These are phyloP conservation scores for Apamea epomidion DNA, from an alignment of 2,888 invertebrate species.

Conservation along the genomic window DNA sequence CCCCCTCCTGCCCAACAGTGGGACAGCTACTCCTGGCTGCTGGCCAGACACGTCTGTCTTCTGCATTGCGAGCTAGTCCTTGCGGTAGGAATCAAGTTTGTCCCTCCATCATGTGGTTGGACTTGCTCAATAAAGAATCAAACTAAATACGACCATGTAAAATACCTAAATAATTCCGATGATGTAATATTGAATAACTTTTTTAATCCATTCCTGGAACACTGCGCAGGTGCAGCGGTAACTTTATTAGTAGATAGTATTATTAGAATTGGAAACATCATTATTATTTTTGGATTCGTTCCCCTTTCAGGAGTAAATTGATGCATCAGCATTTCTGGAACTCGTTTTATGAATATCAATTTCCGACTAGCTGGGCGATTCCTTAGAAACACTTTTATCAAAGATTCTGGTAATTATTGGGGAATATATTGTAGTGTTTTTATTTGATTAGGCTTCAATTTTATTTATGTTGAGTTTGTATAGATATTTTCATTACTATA, in stretches of 20 bases:
- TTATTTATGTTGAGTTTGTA: not conserved
- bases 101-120: no score
- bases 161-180: not conserved
- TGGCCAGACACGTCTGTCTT: no score
- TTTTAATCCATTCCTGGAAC: slow-evolving; percentile 29
- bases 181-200: not conserved
- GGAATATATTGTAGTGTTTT: not conserved
- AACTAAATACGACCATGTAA: no score
- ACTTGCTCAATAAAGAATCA: no score
- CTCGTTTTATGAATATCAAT: slow-evolving; percentile 7
- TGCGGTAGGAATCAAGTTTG: no score
- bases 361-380: not conserved
- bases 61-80: no score
- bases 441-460: not conserved
- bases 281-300: slow-evolving; percentile 1
- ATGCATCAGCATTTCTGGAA: slow-evolving; percentile 34
- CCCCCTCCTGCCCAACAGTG: no score
- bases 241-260: slow-evolving; percentile 7
- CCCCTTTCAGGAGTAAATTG: not conserved
- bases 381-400: not conserved
- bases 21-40: no score
- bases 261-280: slow-evolving; percentile 5
- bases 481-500: not conserved
- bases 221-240: slow-evolving; percentile 28
- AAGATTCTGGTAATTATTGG: not conserved